These are phyloP conservation scores for Antheraea yamamai DNA, from an alignment of 2,888 invertebrate genomes.

Conservation along the genomic window DNA sequence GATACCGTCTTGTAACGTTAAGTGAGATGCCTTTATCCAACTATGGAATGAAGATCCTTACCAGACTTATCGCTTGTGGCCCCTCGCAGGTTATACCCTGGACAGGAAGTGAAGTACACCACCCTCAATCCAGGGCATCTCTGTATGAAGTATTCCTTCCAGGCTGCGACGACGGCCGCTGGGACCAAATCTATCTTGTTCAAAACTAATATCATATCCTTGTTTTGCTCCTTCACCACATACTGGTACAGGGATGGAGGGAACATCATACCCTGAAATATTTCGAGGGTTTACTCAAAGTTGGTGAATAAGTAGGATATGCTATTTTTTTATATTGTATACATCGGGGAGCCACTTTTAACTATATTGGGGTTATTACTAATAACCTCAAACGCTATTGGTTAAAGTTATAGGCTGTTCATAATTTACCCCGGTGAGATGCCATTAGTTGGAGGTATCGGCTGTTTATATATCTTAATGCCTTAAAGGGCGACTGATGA, in stretches of 20 bases:
- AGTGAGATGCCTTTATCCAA: too few relatives aligned
- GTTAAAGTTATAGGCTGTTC: too few relatives aligned
- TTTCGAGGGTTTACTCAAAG: not conserved
- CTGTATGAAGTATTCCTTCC: slow-evolving; percentile 90
- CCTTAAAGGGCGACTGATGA: too few relatives aligned
- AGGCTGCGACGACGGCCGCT: slow-evolving; percentile 90
- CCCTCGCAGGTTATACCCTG: slow-evolving; percentile 86
- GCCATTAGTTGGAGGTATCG: too few relatives aligned
- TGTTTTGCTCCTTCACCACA: slow-evolving; percentile 87
- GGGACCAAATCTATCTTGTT: slow-evolving; percentile 97
- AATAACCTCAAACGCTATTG: too few relatives aligned
- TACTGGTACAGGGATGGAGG: slow-evolving; percentile 94
- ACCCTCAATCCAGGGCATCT: slow-evolving; percentile 84
- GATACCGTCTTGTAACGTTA: too few relatives aligned
- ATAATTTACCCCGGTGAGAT: too few relatives aligned
- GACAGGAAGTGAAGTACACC: slow-evolving; percentile 92
- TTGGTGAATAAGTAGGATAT: not conserved
- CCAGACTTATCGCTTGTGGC: slow-evolving; percentile 81
- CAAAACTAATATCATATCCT: slow-evolving; percentile 92
- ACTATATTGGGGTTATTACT: too few relatives aligned
- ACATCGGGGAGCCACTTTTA: too few relatives aligned
- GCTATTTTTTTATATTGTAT: not conserved
- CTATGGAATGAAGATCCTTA: slow-evolving; percentile 27
- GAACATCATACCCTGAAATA: slow-evolving; percentile 88
- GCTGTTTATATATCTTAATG: too few relatives aligned